Evolutionary conservation across 2,113 vertebrate species (phyloP), one percentile per base, ranked within the genome.

Genomic region (Tautogolabrus adspersus): DNA sequence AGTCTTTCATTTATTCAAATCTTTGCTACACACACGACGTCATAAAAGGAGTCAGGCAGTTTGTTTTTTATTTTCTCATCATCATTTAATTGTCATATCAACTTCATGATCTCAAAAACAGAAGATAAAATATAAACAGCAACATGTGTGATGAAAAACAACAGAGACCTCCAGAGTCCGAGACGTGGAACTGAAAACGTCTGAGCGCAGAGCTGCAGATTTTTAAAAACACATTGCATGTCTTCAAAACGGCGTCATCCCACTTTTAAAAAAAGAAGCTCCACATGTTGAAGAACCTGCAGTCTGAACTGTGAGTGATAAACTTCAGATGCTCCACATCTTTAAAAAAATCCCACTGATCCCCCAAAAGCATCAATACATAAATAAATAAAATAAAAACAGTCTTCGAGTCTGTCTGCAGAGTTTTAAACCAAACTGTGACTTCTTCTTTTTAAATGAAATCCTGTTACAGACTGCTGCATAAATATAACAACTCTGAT

Each of bases 401-500:
- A 19, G 2, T 10, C 5, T 47, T 21, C 61, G 26, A 65, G 37
- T 51, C 11, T 37, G 56, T 0, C 6, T 18, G 15, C 61, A 70
- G 23, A 70, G 46, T 40, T 40, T 18, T 72, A 10, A 19, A 55
- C 6, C 8, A 37, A 54, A 37, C 26, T 38, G 30, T 5, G 2
- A 66, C 13, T 26, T 34, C 0, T 34, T 34, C 3, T 67, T 42
- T 19, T 23, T 8, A 42, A 42, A 42, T 55, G 11, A 38, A 47
- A 42, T n/a, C 37, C 47, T 42, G 38, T 21, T 46, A 22, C 42
- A 38, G 16, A 37, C 21, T 55, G 38, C 8, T 8, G n/a, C 40
- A 77, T 26, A 79, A 79, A 72, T 73, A 71, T n/a, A 70, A 46
- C 12, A 23, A 2, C 2, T 55, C 40, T 23, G 47, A 49, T 47